These are phyloP conservation scores for Diachrysia chrysitis DNA, from an alignment of 2,888 invertebrate genomes.

Conservation along the genomic window DNA sequence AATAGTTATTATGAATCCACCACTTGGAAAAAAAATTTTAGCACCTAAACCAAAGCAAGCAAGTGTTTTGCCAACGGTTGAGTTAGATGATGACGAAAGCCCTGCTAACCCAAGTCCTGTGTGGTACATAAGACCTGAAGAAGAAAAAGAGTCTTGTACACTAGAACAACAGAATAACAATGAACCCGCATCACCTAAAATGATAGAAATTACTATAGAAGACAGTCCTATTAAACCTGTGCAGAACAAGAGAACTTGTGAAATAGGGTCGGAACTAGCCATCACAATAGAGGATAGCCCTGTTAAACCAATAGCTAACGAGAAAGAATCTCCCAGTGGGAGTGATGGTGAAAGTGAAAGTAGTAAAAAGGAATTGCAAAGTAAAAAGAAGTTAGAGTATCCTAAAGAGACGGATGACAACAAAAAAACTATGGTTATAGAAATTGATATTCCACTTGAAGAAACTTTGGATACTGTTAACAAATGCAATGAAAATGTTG, in stretches of 20 bases:
- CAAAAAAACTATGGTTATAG: constrained; percentile 71
- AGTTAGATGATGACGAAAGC: constrained; percentile 81
- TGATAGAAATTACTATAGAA: constrained; percentile 84
- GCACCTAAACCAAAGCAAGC: constrained; percentile 13
- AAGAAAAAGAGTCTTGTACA: constrained; percentile 55
- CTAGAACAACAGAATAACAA: constrained; percentile 76
- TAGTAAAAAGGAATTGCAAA: constrained; percentile 61
- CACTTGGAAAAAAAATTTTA: not conserved
- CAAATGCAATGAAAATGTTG: not conserved
- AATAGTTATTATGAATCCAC: constrained; percentile 41
- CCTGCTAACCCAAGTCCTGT: constrained; percentile 67
- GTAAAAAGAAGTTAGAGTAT: constrained; percentile 82
- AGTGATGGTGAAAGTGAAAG: constrained; percentile 63
- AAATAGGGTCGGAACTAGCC: constrained; percentile 70
- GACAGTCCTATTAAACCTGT: constrained; percentile 81
- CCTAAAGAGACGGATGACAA: constrained; percentile 57
- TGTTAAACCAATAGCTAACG: constrained; percentile 62
- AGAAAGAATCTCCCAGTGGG: constrained; percentile 48
- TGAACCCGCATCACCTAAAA: constrained; percentile 72
- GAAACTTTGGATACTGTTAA: constrained; percentile 14
- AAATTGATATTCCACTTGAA: constrained; percentile 50
- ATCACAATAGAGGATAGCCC: constrained; percentile 85
- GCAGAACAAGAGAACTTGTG: constrained; percentile 62
- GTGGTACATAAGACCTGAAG: constrained; percentile 85
- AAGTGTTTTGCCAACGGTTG: constrained; percentile 72